Evolutionary conservation across 2,797 vertebrate species (phyloP).

Genomic region (Esox masquinongy): DNA sequence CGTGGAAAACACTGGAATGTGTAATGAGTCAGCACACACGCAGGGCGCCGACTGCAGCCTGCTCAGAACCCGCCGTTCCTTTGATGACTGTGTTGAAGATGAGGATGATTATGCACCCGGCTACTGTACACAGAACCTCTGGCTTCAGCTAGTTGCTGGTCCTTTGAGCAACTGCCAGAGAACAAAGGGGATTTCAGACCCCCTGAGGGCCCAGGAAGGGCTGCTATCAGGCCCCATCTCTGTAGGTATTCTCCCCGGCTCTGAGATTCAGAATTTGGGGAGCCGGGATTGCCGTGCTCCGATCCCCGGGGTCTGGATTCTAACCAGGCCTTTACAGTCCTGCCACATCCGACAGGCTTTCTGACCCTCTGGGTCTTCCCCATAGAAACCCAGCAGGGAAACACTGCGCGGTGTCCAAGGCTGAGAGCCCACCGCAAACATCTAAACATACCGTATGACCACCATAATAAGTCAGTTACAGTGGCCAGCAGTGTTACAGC

Average conservation of each 20-base stretch:
- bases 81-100: not conserved
- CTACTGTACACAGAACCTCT: not conserved
- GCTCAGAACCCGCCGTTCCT: not conserved
- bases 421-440: not conserved
- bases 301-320: not conserved
- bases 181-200: not conserved
- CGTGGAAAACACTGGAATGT: not conserved
- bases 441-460: not conserved
- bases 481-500: not conserved
- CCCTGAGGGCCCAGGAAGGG: not conserved
- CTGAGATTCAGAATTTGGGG: not conserved
- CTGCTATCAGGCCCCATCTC: not conserved
- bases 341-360: not conserved
- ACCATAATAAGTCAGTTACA: not conserved
- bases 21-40: not conserved
- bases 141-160: not conserved
- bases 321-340: not conserved
- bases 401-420: not conserved
- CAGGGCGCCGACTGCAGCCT: not conserved
- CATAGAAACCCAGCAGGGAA: not conserved
- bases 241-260: not conserved
- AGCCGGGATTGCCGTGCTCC: not conserved
- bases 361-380: not conserved
- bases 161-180: not conserved
- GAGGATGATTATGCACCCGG: not conserved